Conservation (phyloP, 64 coral and sea anemone genomes). For the Montipora capricornis region DNA sequence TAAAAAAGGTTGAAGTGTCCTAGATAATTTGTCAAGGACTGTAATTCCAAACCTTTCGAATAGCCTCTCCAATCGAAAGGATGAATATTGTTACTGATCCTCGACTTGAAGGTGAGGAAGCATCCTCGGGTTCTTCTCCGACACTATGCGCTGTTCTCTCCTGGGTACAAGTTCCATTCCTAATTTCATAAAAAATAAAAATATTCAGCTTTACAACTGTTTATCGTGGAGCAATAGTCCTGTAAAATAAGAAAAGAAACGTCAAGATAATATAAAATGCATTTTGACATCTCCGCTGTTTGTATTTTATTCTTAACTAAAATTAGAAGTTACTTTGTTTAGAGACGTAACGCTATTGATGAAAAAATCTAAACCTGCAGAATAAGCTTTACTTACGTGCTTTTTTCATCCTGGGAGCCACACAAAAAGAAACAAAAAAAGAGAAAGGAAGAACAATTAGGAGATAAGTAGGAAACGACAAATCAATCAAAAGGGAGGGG, state of each 20-base stretch:
- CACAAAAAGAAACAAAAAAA: background rate
- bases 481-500: background rate
- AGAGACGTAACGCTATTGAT: background rate
- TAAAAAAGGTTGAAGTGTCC: too few species aligned
- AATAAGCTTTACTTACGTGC: slow-evolving; percentile 8
- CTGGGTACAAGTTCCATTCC: slow-evolving; percentile 31
- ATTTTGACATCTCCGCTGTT: too few species aligned
- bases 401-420: slow-evolving; percentile 17
- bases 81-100: background rate
- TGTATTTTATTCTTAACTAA: too few species aligned
- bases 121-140: background rate
- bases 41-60: slow-evolving; percentile 4
- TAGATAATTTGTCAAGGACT: too few species aligned
- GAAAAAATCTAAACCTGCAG: background rate
- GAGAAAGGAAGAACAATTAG: background rate
- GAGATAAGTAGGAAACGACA: background rate
- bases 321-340: too few species aligned
- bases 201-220: background rate
- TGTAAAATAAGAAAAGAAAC: too few species aligned
- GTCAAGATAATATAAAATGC: too few species aligned
- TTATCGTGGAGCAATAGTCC: background rate
- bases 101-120: background rate
- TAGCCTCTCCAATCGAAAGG: background rate
- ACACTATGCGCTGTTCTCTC: background rate
- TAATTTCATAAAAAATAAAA: background rate